These are phyloP conservation scores for Danio albolineatus DNA, from an alignment of 2,797 vertebrate genomes.

Conservation along the genomic window DNA sequence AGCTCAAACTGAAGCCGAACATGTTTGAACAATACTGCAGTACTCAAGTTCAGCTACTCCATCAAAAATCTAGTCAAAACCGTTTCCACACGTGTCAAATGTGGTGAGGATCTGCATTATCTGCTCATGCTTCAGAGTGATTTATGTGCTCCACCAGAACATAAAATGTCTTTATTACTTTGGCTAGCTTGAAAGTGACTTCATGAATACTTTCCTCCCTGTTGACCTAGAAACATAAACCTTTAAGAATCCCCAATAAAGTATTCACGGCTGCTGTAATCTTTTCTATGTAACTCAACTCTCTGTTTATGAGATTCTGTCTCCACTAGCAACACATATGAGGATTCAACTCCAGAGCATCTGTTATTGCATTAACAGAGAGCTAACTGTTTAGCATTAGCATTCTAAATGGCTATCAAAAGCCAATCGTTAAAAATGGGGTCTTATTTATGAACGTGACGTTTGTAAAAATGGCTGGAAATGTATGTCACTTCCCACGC, in stretches of 20 bases:
- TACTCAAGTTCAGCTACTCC: background rate
- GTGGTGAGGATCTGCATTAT: constrained; percentile 27
- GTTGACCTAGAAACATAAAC: constrained; percentile 36
- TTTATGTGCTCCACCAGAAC: constrained; percentile 4
- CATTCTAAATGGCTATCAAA: background rate
- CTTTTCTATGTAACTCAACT: constrained; percentile 8
- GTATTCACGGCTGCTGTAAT: constrained; percentile 21
- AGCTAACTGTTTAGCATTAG: background rate
- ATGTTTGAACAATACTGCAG: background rate
- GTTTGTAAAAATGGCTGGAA: too few relatives aligned
- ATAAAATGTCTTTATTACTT: constrained; percentile 39
- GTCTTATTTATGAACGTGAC: too few relatives aligned
- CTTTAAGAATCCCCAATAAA: constrained; percentile 42
- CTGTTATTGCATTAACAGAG: background rate
- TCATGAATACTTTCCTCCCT: constrained; percentile 5
- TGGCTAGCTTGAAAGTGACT: constrained; percentile 23
- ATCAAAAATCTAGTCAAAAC: constrained; percentile 8
- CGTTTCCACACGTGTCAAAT: constrained; percentile 12
- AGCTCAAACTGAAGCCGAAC: background rate
- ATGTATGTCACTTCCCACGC: too few relatives aligned
- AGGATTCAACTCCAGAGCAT: constrained; percentile 51
- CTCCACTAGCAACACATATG: constrained; percentile 20
- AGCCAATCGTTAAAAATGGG: background rate
- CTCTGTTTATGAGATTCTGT: constrained; percentile 29
- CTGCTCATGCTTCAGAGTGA: constrained; percentile 3